phyloP scores from a whole-genome alignment of 1,140 invertebrate genomes.

The Drosophila kikkawai region DNA sequence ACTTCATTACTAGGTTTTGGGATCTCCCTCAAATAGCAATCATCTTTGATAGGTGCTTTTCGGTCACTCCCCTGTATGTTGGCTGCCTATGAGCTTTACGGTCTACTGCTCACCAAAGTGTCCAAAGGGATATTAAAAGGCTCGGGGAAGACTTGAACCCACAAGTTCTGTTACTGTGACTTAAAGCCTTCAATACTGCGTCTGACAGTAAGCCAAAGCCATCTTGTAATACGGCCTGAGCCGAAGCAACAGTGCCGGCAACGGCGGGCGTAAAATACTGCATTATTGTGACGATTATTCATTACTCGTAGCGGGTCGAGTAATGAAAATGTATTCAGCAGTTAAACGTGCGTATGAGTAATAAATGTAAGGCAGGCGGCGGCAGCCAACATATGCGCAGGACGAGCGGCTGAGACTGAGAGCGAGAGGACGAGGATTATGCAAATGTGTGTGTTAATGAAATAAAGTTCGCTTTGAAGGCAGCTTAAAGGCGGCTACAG shows the following conservation, averaged over 20 bases:
- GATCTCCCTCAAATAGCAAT: slow-evolving; percentile 9
- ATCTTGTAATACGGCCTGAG: slow-evolving; percentile 28
- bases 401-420: not conserved
- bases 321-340: slow-evolving; percentile 82
- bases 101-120: slow-evolving; percentile 19
- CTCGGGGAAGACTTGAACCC: not conserved
- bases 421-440: slow-evolving; percentile 55
- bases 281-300: slow-evolving; percentile 73
- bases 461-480: slow-evolving; percentile 79
- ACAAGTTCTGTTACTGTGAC: not conserved
- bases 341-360: slow-evolving; percentile 80
- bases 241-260: slow-evolving; percentile 18
- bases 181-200: slow-evolving; percentile 5
- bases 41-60: not conserved
- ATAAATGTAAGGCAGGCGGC: slow-evolving; percentile 66
- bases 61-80: not conserved
- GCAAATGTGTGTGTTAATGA: slow-evolving; percentile 79
- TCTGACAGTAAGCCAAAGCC: slow-evolving; percentile 28
- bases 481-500: slow-evolving; percentile 60
- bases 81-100: not conserved
- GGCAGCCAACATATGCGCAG: slow-evolving; percentile 34
- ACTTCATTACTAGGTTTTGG: slow-evolving; percentile 4
- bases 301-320: slow-evolving; percentile 66
- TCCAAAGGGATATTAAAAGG: slow-evolving; percentile 21
- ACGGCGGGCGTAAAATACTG: slow-evolving; percentile 43